Evolutionary conservation across 2,113 vertebrate species (phyloP).

Genomic region (Gobius niger): DNA sequence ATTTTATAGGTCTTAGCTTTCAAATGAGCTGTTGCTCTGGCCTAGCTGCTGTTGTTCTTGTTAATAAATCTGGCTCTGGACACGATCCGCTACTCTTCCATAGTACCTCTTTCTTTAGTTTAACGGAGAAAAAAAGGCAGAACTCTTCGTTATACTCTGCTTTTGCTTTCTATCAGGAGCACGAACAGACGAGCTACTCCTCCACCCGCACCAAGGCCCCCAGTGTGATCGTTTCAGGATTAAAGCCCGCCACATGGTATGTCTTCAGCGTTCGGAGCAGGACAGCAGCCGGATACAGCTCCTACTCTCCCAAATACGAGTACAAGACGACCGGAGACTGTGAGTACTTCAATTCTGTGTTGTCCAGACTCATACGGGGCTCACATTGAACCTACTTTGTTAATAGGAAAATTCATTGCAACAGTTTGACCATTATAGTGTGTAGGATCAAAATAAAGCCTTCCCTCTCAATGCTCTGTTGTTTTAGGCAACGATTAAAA

Average conservation of each 20-base stretch:
- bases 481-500: too few relatives aligned
- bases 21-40: too few relatives aligned
- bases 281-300: conserved; percentile 87
- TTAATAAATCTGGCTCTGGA: too few relatives aligned
- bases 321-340: conserved; percentile 89
- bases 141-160: not conserved
- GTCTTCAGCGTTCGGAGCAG: conserved; percentile 91
- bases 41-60: too few relatives aligned
- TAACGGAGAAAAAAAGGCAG: not conserved
- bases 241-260: conserved; percentile 91
- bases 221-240: conserved; percentile 92
- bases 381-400: too few relatives aligned
- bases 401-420: too few relatives aligned
- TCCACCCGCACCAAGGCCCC: conserved; percentile 92
- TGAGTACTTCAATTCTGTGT: conserved; percentile 47
- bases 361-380: not conserved
- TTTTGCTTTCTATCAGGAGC: conserved; percentile 76
- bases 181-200: conserved; percentile 93
- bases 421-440: too few relatives aligned
- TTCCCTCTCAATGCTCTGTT: too few relatives aligned
- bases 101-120: not conserved
- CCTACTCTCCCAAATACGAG: conserved; percentile 92
- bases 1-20: too few relatives aligned
- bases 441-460: too few relatives aligned
- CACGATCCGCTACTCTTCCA: too few relatives aligned